Evolutionary conservation across 2,797 vertebrate genomes (phyloP), one percentile per base, ranked within the genome.

Genomic region (Galagoides demidoff): DNA sequence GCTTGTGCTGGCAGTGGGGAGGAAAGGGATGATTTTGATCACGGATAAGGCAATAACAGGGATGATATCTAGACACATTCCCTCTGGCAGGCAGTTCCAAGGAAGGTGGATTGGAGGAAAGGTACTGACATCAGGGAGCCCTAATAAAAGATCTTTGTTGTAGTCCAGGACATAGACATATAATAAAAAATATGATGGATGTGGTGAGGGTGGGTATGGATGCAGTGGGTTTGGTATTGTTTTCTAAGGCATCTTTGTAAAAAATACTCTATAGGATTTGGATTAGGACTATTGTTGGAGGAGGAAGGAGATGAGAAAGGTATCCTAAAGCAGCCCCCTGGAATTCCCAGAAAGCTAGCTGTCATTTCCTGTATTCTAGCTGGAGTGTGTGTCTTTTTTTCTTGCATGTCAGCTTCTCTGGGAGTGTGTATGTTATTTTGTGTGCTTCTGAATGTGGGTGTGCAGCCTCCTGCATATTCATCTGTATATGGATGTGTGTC

Each of bases 281-380:
- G 78, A 66, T 95, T 85, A 83, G 2, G 52, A 90, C 4, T 61
- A 90, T 57, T 89, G 70, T 29, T 34, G 7, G 39, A 22, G 5
- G 27, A 76, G 45, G 66, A 84, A 85, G 13, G 29, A 82, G 45
- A 94, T 74, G 34, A 95, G 2, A 61, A 76, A 68, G 39, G 12
- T 64, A 27, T 88, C 39, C 79, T 77, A 76, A 91, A 71, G 39
- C 52, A 83, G 12, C 3, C 3, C 13, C 57, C 9, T 34, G 37
- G 43, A 88, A 86, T n/a, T 89, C 37, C 85, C 29, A 90, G 74
- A 82, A 7, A 88, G 59, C 10, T 81, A 86, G 57, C 25, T 95
- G 25, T 95, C 31, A 71, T 90, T 76, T 87, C 25, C 59, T 79
- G 91, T 66, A 23, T 96, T 95, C 70, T n/a, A 29, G 43, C 57